phyloP scores from a whole-genome alignment of 2,797 vertebrate species.

The Siniperca undulata region DNA sequence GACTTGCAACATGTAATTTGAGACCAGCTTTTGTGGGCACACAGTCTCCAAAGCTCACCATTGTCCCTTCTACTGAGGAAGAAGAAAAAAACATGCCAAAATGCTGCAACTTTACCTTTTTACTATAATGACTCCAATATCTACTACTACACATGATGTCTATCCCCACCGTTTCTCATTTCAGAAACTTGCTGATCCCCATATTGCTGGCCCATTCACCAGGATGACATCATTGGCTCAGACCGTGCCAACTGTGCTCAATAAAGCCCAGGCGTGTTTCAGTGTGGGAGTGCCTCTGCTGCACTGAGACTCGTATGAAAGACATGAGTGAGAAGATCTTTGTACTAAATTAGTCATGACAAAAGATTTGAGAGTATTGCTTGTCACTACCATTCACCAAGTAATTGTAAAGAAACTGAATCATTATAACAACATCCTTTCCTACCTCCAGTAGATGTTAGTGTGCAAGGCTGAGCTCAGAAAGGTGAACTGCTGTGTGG shows the following conservation, averaged over 20 bases:
- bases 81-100: conserved; percentile 20
- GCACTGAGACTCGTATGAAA: conserved; percentile 70
- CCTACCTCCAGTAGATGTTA: conserved; percentile 3
- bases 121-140: conserved; percentile 43
- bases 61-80: conserved; percentile 46
- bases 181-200: conserved; percentile 81
- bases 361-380: conserved; percentile 42
- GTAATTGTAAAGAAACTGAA: conserved; percentile 51
- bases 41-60: conserved; percentile 58
- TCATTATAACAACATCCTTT: conserved; percentile 32
- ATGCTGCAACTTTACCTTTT: conserved; percentile 55
- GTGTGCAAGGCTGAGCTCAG: neutral
- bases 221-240: conserved; percentile 82
- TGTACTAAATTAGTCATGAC: conserved; percentile 69
- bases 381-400: conserved; percentile 44
- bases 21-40: conserved; percentile 66
- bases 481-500: conserved; percentile 13
- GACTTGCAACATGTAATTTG: conserved; percentile 77
- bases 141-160: conserved; percentile 55
- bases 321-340: conserved; percentile 73
- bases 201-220: conserved; percentile 74
- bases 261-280: conserved; percentile 79
- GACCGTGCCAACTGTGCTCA: conserved; percentile 79
- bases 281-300: conserved; percentile 78
- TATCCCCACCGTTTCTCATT: conserved; percentile 68